phyloP scores from a whole-genome alignment of 1,140 invertebrate genomes.

The Callitettix versicolor region DNA sequence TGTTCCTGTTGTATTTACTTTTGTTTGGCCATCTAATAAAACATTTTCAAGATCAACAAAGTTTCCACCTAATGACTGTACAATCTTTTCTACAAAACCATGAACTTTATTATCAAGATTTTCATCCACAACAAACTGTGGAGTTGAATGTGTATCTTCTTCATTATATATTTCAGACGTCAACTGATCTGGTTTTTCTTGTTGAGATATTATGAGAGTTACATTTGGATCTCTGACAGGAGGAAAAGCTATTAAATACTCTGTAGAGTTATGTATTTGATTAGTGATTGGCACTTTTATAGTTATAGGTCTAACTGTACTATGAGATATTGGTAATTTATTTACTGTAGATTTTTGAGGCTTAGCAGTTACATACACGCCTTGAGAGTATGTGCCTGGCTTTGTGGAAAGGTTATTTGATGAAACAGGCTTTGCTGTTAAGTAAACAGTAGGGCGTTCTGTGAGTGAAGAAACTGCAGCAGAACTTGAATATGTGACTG shows the following conservation, averaged over 20 bases:
- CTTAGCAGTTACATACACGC: conserved; percentile 1
- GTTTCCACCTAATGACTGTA: conserved; percentile 66
- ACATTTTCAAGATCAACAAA: conserved; percentile 70
- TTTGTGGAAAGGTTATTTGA: too few relatives aligned
- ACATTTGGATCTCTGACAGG: conserved; percentile 71
- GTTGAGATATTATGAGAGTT: conserved; percentile 45
- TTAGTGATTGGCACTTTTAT: neutral
- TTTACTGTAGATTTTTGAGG: neutral
- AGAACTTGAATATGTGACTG: too few relatives aligned
- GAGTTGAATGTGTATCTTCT: conserved; percentile 45
- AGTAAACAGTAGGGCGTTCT: neutral
- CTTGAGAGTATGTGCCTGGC: neutral
- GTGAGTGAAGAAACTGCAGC: neutral
- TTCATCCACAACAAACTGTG: conserved; percentile 58
- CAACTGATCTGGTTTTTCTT: conserved; percentile 27
- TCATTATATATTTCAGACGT: conserved; percentile 10
- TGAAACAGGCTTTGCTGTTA: neutral
- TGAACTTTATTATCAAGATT: conserved; percentile 67
- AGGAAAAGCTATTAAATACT: conserved; percentile 67
- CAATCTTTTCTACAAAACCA: conserved; percentile 68
- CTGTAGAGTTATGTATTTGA: conserved; percentile 33
- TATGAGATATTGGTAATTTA: neutral
- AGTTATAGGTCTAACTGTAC: neutral
- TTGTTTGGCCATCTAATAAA: conserved; percentile 40
- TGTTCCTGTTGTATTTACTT: conserved; percentile 18